Evolutionary conservation across 64 coral and sea anemone species (phyloP).

Genomic region (Dendronephthya gigantea): DNA sequence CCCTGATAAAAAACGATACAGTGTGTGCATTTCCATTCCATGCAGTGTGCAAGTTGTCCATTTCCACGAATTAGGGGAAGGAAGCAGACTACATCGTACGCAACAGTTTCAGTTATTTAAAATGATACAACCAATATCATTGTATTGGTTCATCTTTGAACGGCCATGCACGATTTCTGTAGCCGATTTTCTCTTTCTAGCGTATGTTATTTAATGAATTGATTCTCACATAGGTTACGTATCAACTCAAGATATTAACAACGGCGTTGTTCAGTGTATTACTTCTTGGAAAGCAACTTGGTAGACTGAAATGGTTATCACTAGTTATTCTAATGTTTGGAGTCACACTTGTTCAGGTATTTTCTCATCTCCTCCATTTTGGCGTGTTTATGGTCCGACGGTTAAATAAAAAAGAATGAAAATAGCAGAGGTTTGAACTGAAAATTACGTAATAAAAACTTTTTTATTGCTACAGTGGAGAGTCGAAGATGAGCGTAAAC

Average conservation of each 20-base stretch:
- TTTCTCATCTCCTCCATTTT: not conserved
- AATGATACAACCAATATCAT: too few relatives aligned
- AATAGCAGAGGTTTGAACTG: too few relatives aligned
- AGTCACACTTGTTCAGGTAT: slow-evolving; percentile 77
- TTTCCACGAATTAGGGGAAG: too few relatives aligned
- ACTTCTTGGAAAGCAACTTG: slow-evolving; percentile 53
- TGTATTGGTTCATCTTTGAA: too few relatives aligned
- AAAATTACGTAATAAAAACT: not conserved
- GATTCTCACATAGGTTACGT: slow-evolving; percentile 87
- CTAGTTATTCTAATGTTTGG: slow-evolving; percentile 79
- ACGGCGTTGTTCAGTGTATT: slow-evolving; percentile 87
- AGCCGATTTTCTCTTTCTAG: not conserved
- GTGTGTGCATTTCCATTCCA: too few relatives aligned
- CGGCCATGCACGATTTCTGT: not conserved
- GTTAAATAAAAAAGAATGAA: too few relatives aligned
- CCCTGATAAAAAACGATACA: too few relatives aligned
- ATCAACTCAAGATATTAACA: slow-evolving; percentile 95
- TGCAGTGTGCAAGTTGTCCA: too few relatives aligned
- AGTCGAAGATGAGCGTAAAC: slow-evolving; percentile 17
- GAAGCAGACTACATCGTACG: too few relatives aligned
- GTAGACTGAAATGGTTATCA: slow-evolving; percentile 74
- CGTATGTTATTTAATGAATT: too few relatives aligned
- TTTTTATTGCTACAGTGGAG: slow-evolving; percentile 46
- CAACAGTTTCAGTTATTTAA: too few relatives aligned
- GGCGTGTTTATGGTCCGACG: too few relatives aligned